Percentiles rank a stretch among this genome's conserved stretches.
Conservation (phyloP, 2,888 invertebrate genomes). For the Chloroclystis v-ata region DNA sequence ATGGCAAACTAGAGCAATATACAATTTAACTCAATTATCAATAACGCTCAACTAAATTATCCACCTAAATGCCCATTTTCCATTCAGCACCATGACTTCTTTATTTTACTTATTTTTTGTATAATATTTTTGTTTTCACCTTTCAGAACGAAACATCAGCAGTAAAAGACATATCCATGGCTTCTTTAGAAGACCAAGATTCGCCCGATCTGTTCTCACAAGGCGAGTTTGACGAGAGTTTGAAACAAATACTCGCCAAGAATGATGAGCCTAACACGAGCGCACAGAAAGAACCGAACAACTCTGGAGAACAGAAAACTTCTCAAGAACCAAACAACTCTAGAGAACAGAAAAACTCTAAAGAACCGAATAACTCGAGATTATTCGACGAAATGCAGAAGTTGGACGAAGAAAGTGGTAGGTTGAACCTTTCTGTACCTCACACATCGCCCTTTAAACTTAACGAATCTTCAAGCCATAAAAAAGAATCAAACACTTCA, state of each 20-base stretch:
- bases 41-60: too few relatives aligned
- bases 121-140: too few relatives aligned
- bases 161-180: slow-evolving; percentile 9
- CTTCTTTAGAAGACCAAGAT: background rate
- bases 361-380: slow-evolving; percentile 26
- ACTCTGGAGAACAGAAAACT: too few relatives aligned
- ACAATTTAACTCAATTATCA: too few relatives aligned
- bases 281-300: slow-evolving; percentile 15
- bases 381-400: slow-evolving; percentile 52
- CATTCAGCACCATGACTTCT: too few relatives aligned
- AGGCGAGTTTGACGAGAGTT: slow-evolving; percentile 39
- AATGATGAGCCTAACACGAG: slow-evolving; percentile 4
- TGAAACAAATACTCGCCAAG: slow-evolving; percentile 28
- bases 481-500: slow-evolving; percentile 24
- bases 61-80: too few relatives aligned
- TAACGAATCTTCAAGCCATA: slow-evolving; percentile 7
- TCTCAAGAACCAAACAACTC: too few relatives aligned
- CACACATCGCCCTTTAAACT: slow-evolving; percentile 36
- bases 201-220: slow-evolving; percentile 55
- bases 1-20: too few relatives aligned
- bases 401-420: slow-evolving; percentile 45
- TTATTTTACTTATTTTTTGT: too few relatives aligned
- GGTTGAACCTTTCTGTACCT: slow-evolving; percentile 38
- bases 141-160: slow-evolving; percentile 40
- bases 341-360: too few relatives aligned